Percentiles rank a stretch among this genome's conserved stretches.
phyloP scores from a whole-genome alignment of 2,888 invertebrate genomes.

The Ptilodon capucinus region DNA sequence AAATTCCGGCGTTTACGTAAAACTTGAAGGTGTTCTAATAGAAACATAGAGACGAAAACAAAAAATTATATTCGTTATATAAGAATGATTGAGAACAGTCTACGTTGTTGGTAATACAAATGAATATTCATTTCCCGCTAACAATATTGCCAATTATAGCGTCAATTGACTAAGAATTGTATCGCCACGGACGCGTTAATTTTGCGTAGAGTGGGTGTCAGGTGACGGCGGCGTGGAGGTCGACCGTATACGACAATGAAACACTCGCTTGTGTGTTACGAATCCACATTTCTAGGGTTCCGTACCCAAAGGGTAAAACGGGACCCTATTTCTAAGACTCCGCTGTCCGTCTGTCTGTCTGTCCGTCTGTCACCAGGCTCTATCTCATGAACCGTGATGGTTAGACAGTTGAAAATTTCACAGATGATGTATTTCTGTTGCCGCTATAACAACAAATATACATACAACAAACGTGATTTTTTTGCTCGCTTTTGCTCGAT shows the following conservation, averaged over 20 bases:
- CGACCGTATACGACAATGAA: conserved; percentile 24
- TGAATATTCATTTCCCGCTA: conserved; percentile 13
- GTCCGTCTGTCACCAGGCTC: too few species aligned
- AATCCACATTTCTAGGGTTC: neutral
- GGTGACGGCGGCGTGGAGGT: conserved; percentile 15
- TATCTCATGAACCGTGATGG: too few species aligned
- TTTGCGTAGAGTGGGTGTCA: conserved; percentile 23
- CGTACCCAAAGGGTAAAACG: too few species aligned
- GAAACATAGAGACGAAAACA: neutral
- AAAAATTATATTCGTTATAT: neutral
- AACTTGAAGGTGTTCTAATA: neutral
- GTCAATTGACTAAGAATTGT: conserved; percentile 24
- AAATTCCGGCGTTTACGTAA: too few species aligned
- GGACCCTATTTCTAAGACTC: too few species aligned
- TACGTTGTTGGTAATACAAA: conserved; percentile 1
- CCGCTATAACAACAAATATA: too few species aligned
- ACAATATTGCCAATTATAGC: conserved; percentile 20
- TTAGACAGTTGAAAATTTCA: too few species aligned
- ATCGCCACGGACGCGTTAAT: conserved; percentile 25
- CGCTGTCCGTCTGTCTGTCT: too few species aligned
- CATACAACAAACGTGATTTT: too few species aligned
- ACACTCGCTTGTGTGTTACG: conserved; percentile 6
- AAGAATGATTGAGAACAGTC: neutral
- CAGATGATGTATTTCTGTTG: too few species aligned
- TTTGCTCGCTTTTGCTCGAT: too few species aligned